Conservation (phyloP, 2,113 vertebrate species). For the Paracanthobrama guichenoti region DNA sequence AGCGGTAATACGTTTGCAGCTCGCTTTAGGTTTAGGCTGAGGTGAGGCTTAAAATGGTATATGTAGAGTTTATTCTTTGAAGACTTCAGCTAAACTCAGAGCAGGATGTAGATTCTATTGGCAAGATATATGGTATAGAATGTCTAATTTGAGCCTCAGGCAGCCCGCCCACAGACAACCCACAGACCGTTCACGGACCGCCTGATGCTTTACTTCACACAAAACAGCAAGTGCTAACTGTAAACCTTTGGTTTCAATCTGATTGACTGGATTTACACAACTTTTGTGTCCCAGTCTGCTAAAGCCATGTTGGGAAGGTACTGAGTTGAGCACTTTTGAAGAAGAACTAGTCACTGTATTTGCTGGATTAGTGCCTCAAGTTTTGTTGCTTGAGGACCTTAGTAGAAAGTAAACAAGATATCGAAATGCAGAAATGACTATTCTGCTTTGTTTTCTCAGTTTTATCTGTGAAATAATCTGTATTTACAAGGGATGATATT, state of each 20-base stretch:
- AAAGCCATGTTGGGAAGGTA: background rate
- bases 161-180: background rate
- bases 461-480: background rate
- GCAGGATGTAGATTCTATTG: slow-evolving; percentile 19
- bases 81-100: slow-evolving; percentile 6
- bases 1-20: background rate
- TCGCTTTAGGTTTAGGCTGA: background rate
- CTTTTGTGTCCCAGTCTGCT: background rate
- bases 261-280: background rate
- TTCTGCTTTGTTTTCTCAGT: background rate
- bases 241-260: background rate
- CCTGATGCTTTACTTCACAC: slow-evolving; percentile 10
- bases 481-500: too few species aligned
- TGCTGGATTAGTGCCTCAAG: background rate
- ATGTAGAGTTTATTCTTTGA: background rate
- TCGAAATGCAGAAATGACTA: background rate
- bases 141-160: slow-evolving; percentile 7
- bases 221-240: slow-evolving; percentile 4
- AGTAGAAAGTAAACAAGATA: background rate
- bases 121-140: background rate
- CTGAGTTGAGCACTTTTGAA: background rate
- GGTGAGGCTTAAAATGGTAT: background rate
- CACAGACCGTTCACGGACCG: background rate
- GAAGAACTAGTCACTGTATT: background rate
- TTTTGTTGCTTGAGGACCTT: background rate